Evolutionary conservation across 1,140 invertebrate species (phyloP), one percentile per base, ranked within the genome.

Genomic region (Cyclina sinensis): DNA sequence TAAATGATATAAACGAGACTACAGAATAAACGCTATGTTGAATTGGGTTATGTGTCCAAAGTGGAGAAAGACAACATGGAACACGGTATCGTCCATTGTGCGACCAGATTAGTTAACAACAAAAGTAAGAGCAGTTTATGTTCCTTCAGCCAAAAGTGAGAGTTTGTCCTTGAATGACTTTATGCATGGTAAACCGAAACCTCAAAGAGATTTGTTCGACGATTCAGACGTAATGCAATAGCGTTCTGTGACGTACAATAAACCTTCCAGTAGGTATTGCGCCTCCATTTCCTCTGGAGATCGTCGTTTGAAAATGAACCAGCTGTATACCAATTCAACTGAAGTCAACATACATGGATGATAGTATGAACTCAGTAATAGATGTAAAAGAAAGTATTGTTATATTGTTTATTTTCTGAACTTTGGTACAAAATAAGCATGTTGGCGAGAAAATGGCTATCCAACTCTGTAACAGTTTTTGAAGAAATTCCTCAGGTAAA

Each of bases 151-250:
- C 14, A 83, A 70, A 30, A 1, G 16, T 37, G 21, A 89, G 1
- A 65, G 70, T 16, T 18, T 76, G 21, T 74, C 46, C 5, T 74
- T 90, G n/a, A 90, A 90, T 76, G 89, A 90, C 32, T 9, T 59
- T 18, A n/a, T n/a, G n/a, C n/a, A n/a, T n/a, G n/a, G n/a, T n/a
- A n/a, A n/a, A n/a, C n/a, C n/a, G n/a, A n/a, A 93, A 74, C 62
- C 96, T 0, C 95, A 96, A 91, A 92, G 43, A 65, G 68, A 80
- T 46, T 51, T 92, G 24, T 59, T 90, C 24, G 88, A 54, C 18
- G 90, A 27, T 93, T 93, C 84, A 76, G 92, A 9, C 18, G 73
- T 24, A 35, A 84, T 2, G 68, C 80, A 32, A 82, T 93, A 0
- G 91, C 88, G 7, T 37, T 76, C 1, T 57, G 84, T 46, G 83